Conservation (phyloP, 2,113 vertebrate genomes). For the Myanophis thanlyinensis region DNA sequence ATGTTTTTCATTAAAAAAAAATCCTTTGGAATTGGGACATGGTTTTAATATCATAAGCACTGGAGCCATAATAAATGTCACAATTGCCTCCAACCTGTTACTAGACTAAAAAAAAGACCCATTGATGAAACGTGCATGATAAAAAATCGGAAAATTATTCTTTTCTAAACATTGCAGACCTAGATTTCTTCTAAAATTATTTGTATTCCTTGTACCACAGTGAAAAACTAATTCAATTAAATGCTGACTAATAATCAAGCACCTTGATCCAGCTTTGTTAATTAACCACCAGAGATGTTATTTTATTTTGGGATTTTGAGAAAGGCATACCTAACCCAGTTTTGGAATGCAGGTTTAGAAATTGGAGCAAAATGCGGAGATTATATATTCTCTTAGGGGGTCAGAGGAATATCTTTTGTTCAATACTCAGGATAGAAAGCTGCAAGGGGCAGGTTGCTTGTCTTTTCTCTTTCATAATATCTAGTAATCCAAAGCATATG, state of each 20-base stretch:
- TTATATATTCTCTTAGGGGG: neutral
- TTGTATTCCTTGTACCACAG: slow-evolving; percentile 23
- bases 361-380: slow-evolving; percentile 17
- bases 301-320: slow-evolving; percentile 51
- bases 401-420: neutral
- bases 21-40: neutral
- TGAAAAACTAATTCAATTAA: slow-evolving; percentile 37
- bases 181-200: neutral
- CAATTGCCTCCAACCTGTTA: neutral
- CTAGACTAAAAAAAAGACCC: slow-evolving; percentile 15
- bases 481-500: neutral
- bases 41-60: neutral
- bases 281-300: slow-evolving; percentile 63
- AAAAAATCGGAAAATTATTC: slow-evolving; percentile 6
- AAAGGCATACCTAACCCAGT: slow-evolving; percentile 53
- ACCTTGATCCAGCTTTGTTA: slow-evolving; percentile 47
- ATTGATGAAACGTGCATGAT: slow-evolving; percentile 17
- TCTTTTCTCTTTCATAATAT: neutral
- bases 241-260: slow-evolving; percentile 50
- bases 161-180: slow-evolving; percentile 21
- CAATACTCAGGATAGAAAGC: neutral
- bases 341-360: slow-evolving; percentile 9
- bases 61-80: neutral
- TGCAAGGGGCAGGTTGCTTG: neutral
- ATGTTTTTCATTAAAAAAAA: neutral